Evolutionary conservation across 2,888 invertebrate species (phyloP).

Genomic region (Itoplectis maculator): DNA sequence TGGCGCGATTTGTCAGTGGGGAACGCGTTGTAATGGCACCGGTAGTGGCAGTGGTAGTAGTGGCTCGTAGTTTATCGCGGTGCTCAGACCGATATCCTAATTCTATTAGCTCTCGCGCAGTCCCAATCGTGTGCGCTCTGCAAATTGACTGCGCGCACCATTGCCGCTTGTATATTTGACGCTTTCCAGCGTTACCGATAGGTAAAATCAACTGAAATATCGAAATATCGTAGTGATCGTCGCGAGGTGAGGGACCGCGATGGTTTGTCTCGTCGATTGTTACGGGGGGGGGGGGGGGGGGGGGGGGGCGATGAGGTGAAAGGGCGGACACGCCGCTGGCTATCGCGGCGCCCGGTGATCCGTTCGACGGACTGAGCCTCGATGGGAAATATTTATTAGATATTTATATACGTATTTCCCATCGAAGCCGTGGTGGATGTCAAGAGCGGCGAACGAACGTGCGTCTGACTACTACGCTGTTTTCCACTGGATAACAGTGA

Average conservation of each 20-base stretch:
- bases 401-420: too few relatives aligned
- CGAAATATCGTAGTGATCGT: conserved; percentile 28
- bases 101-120: conserved; percentile 6
- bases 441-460: too few relatives aligned
- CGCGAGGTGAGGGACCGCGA: conserved; percentile 9
- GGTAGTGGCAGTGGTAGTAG: too few relatives aligned
- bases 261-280: conserved; percentile 53
- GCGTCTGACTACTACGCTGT: too few relatives aligned
- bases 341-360: background rate
- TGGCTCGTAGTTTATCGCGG: conserved; percentile 38
- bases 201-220: conserved; percentile 11
- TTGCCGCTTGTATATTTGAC: conserved; percentile 40
- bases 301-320: conserved; percentile 7
- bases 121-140: background rate
- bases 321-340: background rate
- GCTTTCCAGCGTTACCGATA: conserved; percentile 33
- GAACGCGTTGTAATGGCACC: background rate
- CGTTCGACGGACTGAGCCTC: background rate
- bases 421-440: background rate
- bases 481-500: too few relatives aligned
- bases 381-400: conserved; percentile 53
- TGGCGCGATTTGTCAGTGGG: conserved; percentile 47
- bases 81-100: conserved; percentile 31
- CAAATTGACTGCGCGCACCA: conserved; percentile 12
- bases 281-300: background rate